Evolutionary conservation across 1,140 invertebrate genomes (phyloP).

Genomic region (Drosophila hydei): DNA sequence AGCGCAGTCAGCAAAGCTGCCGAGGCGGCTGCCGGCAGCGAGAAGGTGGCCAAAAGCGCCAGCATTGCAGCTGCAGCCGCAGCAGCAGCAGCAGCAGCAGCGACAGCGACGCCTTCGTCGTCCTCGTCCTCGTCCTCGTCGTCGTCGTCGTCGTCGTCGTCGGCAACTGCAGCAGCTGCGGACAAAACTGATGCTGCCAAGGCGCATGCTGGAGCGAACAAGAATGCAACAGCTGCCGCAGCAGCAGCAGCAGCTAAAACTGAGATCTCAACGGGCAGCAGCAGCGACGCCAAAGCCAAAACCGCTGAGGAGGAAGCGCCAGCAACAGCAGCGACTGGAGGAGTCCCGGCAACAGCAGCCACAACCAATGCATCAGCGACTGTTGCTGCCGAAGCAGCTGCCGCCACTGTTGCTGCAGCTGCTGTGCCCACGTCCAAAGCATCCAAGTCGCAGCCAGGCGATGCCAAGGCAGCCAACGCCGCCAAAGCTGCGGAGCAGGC

Average conservation of each 20-base stretch:
- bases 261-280: constrained; percentile 12
- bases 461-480: neutral
- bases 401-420: neutral
- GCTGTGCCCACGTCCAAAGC: constrained; percentile 27
- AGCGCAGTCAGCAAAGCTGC: constrained; percentile 50
- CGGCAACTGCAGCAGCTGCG: neutral
- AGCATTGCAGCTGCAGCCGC: constrained; percentile 26
- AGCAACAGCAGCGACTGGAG: constrained; percentile 4
- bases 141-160: neutral
- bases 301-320: constrained; percentile 6
- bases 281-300: constrained; percentile 3
- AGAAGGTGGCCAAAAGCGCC: constrained; percentile 22
- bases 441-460: constrained; percentile 22
- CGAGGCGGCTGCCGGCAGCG: constrained; percentile 36
- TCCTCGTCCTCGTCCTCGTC: no score
- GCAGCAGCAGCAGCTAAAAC: constrained; percentile 11
- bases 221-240: constrained; percentile 20
- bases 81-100: constrained; percentile 29
- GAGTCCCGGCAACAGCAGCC: constrained; percentile 4
- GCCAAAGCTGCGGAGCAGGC: constrained; percentile 19
- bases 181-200: neutral
- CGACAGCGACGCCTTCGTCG: constrained; percentile 1
- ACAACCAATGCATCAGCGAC: neutral
- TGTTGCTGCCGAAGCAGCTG: constrained; percentile 7
- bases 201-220: neutral